A percentile compares a stretch with the other conserved stretches of the same genome.
phyloP scores from a whole-genome alignment of 1,140 invertebrate species.

The Drosophila sp. region DNA sequence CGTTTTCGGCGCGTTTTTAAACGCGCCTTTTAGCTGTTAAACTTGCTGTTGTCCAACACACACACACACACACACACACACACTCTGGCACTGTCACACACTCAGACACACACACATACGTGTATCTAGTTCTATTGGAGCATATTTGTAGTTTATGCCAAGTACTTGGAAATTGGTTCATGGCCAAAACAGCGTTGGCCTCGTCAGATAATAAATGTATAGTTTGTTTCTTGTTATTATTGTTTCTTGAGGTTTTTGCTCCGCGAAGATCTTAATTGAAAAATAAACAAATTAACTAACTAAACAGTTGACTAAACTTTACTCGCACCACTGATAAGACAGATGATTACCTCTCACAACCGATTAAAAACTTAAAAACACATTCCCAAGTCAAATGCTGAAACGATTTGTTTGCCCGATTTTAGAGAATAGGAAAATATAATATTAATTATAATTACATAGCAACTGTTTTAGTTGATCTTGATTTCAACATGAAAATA shows the following conservation, averaged over 20 bases:
- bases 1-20: slow-evolving; percentile 31
- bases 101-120: slow-evolving; percentile 6
- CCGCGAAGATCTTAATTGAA: slow-evolving; percentile 16
- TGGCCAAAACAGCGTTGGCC: slow-evolving; percentile 51
- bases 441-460: too few relatives aligned
- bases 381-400: too few relatives aligned
- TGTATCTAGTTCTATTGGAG: background rate
- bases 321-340: slow-evolving; percentile 28
- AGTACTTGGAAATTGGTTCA: slow-evolving; percentile 62
- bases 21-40: slow-evolving; percentile 17
- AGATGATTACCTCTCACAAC: too few relatives aligned
- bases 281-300: slow-evolving; percentile 40
- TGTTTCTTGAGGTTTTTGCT: slow-evolving; percentile 24
- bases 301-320: slow-evolving; percentile 23
- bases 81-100: slow-evolving; percentile 25
- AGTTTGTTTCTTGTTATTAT: slow-evolving; percentile 8
- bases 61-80: slow-evolving; percentile 31
- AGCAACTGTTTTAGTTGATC: too few relatives aligned
- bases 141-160: slow-evolving; percentile 32
- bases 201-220: slow-evolving; percentile 41
- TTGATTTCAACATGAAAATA: too few relatives aligned
- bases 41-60: background rate
- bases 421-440: too few relatives aligned
- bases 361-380: too few relatives aligned
- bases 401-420: too few relatives aligned